Base-by-base conservation (phyloP, 2,888 invertebrate genomes). In the Pharmacophagus antenor region DNA sequence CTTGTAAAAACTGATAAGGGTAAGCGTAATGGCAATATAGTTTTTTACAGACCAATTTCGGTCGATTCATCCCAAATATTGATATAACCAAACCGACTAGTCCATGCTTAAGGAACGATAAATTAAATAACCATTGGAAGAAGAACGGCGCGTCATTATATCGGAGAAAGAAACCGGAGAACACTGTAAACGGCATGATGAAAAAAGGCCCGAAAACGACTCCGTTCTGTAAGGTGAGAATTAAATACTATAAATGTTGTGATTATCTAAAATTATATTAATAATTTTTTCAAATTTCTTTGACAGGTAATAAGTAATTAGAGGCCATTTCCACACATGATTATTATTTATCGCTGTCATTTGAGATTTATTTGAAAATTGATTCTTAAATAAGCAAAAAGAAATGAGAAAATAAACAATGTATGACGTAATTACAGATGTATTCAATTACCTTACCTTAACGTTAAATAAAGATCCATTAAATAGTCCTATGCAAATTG, bases 151-250 rank as follows among this genome's bases (percentile, higher is more conserved):
- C 95, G 70, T 97, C 96, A 69, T 92, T 93, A 70, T 95, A 92
- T 72, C 94, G 95, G 1, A 98, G 94, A 79, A 98, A 98, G 86
- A 98, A 98, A 6, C 98, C 98, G 58, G 97, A 97, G 88, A 98
- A 98, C 69, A 97, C 92, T 22, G 96, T 92, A 76, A 98, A 97
- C 0, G 98, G 98, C 80, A 96, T 93, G 65, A 96, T 93, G 71
- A 95, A 93, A 66, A 98, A 94, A 8, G 98, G 97, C 5, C 98
- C 98, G 76, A 98, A 93, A 72, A 98, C 94, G 5, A 97, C 96
- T 15, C 97, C 97, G 75, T 95, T 93, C 97, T 98, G 91, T 62
- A 73, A 66, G 0, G 52, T 37, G 6, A 37, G 37, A 37, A 37
- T 15, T 2, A 37, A 31, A 31, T 31, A 15, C 12, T 31, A 31